Base-by-base conservation (phyloP, 2,888 invertebrate species). In the Xylocampa areola region DNA sequence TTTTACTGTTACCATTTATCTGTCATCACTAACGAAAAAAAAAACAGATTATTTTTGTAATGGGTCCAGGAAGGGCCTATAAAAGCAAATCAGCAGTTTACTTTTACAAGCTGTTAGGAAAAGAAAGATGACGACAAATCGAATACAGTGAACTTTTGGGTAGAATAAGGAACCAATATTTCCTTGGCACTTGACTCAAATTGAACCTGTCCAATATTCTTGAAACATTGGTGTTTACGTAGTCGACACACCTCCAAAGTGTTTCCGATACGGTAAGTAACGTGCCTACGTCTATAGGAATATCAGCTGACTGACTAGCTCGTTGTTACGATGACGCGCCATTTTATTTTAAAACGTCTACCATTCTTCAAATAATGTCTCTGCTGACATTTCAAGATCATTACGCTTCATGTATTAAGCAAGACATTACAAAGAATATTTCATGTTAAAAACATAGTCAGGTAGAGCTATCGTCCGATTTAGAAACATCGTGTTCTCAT, bases 191-290 rank as follows among this genome's bases (percentile, higher is more conserved):
- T 48, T 43, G 51, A 41, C 51, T 37, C 40, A 54, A 55, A 69
- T 45, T 59, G 40, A 25, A 33, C 32, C 52, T 16, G 23, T n/a
- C 41, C 25, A 60, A 60, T 76, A 52, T 37, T 39, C 52, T 39
- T 55, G 60, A 64, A 57, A 61, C 29, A 61, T 51, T 45, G 43
- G 11, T 63, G 59, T 67, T 70, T 71, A 65, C 77, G 65, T 73
- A 69, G 55, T 40, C 50, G 84, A 82, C 83, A 84, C 83, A 80
- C 83, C 84, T 82, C 77, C 80, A 58, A 68, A 73, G 60, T 67
- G 53, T 58, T 50, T 49, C 35, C 43, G 44, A 32, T 10, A 7
- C 23, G 23, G 21, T 47, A 50, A 29, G 49, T 45, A 47, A 16
- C 29, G 40, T 25, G 30, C 50, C 58, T 59, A 59, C 58, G 54